phyloP scores from a whole-genome alignment of 2,888 invertebrate species.

The Chironomus tentans region DNA sequence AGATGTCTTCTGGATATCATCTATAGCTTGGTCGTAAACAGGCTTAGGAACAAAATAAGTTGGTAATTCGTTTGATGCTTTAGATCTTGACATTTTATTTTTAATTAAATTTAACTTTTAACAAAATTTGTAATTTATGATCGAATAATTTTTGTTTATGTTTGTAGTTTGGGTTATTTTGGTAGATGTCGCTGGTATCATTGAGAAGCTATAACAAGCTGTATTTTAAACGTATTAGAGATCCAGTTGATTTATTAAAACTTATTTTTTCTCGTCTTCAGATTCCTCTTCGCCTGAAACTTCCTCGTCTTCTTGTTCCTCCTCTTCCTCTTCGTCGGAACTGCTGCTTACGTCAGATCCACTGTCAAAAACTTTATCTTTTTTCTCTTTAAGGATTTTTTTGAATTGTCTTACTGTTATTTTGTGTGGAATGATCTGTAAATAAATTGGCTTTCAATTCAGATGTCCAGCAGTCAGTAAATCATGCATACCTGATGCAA shows the following conservation, averaged over 20 bases:
- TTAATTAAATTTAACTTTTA: not conserved
- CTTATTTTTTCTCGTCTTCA: not conserved
- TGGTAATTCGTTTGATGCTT: not conserved
- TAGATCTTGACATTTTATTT: not conserved
- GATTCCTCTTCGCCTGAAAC: not conserved
- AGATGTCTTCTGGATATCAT: not conserved
- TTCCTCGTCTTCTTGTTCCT: not conserved
- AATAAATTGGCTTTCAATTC: no score
- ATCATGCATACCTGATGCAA: not conserved
- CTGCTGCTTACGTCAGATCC: not conserved
- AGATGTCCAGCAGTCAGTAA: no score
- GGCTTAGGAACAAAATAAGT: not conserved
- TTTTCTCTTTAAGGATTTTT: not conserved
- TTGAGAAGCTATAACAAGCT: not conserved
- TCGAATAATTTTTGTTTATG: no score
- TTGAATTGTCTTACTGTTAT: slow-evolving; percentile 20
- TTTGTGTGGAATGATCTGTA: slow-evolving; percentile 26
- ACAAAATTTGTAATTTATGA: not conserved
- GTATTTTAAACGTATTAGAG: not conserved
- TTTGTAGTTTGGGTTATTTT: no score
- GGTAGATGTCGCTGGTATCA: not conserved
- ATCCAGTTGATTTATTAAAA: not conserved
- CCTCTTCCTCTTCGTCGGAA: not conserved
- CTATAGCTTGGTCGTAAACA: not conserved
- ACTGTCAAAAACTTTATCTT: not conserved